Evolutionary conservation across 2,797 vertebrate species (phyloP).

Genomic region (Ctenochaetus hawaiiensis): DNA sequence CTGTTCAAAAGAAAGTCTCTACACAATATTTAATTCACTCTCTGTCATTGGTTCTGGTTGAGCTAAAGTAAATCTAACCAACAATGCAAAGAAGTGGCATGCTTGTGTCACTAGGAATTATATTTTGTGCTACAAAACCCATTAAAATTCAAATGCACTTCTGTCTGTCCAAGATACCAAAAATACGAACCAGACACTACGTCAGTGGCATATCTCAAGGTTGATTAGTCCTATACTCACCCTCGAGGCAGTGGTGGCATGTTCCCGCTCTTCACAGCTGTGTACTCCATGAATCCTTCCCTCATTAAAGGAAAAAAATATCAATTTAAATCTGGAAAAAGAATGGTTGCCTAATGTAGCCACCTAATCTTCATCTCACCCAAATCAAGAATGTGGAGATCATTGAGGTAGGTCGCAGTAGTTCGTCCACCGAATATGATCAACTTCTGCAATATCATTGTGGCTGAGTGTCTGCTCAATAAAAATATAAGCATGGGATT

Average conservation of each 20-base stretch:
- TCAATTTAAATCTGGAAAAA: constrained; percentile 17
- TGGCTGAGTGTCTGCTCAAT: constrained; percentile 88
- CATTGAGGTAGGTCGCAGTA: constrained; percentile 88
- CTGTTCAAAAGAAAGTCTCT: not conserved
- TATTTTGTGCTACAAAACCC: constrained; percentile 8
- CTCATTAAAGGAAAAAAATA: constrained; percentile 12
- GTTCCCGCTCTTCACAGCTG: constrained; percentile 85
- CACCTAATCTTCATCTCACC: constrained; percentile 80
- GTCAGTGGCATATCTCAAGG: constrained; percentile 59
- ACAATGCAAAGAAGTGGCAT: not conserved
- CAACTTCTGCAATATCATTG: constrained; percentile 88
- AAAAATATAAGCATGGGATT: constrained; percentile 1
- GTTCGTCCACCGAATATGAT: constrained; percentile 90
- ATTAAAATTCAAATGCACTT: constrained; percentile 17
- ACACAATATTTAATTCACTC: not conserved
- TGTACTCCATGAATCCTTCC: constrained; percentile 93
- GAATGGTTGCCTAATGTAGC: not conserved
- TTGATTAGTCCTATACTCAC: constrained; percentile 74
- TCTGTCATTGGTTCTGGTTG: not conserved
- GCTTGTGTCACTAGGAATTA: not conserved
- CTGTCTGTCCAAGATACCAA: constrained; percentile 8
- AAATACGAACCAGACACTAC: constrained; percentile 58
- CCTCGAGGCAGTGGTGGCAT: constrained; percentile 86
- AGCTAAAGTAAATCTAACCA: not conserved
- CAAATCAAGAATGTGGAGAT: constrained; percentile 90